Percentiles rank a stretch among this genome's conserved stretches.
Evolutionary conservation across 1,140 invertebrate species (phyloP).

Genomic region (Samia ricini): DNA sequence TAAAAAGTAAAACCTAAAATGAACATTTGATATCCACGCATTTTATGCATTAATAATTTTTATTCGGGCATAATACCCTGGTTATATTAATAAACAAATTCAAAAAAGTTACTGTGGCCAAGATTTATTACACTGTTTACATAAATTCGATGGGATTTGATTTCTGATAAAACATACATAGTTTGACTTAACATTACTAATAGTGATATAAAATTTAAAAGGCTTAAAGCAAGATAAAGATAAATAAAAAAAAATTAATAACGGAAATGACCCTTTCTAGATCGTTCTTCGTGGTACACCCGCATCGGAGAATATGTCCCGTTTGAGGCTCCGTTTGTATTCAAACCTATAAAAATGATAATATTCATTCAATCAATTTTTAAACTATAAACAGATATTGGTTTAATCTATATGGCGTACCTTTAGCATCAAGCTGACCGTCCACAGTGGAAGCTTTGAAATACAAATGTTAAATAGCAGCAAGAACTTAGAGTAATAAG

Average conservation of each 20-base stretch:
- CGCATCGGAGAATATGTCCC: slow-evolving; percentile 86
- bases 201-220: background rate
- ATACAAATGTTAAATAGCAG: slow-evolving; percentile 22
- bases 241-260: slow-evolving; percentile 76
- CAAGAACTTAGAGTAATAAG: background rate
- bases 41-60: background rate
- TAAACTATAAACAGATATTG: background rate
- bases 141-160: background rate
- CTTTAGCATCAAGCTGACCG: slow-evolving; percentile 62
- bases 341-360: slow-evolving; percentile 77
- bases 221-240: background rate
- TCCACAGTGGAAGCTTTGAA: slow-evolving; percentile 65
- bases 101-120: background rate
- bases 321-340: slow-evolving; percentile 79
- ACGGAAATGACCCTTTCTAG: slow-evolving; percentile 87
- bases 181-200: background rate
- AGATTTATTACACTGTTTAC: background rate
- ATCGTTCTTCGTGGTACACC: slow-evolving; percentile 87
- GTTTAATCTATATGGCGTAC: slow-evolving; percentile 30
- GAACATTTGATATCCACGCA: background rate
- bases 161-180: background rate
- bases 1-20: too few species aligned
- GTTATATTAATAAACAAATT: background rate
- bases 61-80: background rate
- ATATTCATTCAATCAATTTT: background rate